These are phyloP conservation scores for Nasonia longicornis DNA, from an alignment of 1,140 invertebrate genomes.

Conservation along the genomic window DNA sequence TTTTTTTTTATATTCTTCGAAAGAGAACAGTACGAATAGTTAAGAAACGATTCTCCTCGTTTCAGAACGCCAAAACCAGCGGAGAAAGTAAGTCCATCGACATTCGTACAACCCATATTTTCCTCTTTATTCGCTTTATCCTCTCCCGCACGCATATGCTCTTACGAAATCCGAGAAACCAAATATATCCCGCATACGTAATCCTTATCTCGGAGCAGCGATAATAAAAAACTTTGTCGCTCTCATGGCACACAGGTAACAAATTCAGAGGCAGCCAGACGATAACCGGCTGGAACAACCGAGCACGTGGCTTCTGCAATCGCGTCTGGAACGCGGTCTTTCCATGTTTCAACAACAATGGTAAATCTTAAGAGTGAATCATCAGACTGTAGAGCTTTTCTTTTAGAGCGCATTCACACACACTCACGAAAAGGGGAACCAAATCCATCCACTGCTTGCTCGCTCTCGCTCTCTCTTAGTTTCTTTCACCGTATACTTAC, in stretches of 20 bases:
- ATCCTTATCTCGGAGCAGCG: too few species aligned
- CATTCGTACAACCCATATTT: too few species aligned
- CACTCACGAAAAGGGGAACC: neutral
- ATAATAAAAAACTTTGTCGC: neutral
- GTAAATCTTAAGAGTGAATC: conserved; percentile 60
- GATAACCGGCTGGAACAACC: conserved; percentile 66
- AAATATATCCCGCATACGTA: too few species aligned
- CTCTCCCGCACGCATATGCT: too few species aligned
- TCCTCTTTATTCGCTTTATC: neutral
- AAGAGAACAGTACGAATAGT: too few species aligned
- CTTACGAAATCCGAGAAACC: too few species aligned
- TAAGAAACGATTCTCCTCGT: neutral
- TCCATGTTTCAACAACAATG: conserved; percentile 67
- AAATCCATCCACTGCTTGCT: conserved; percentile 36
- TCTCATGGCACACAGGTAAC: conserved; percentile 36
- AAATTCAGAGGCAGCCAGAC: conserved; percentile 63
- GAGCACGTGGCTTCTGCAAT: conserved; percentile 68
- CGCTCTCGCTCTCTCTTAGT: conserved; percentile 34
- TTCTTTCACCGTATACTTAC: neutral
- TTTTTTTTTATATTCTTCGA: neutral
- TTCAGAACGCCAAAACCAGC: conserved; percentile 24
- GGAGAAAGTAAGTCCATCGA: conserved; percentile 30
- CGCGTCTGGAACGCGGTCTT: conserved; percentile 66
- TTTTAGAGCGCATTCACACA: neutral
- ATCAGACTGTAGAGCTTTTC: neutral